phyloP scores from a whole-genome alignment of 2,888 invertebrate genomes.

The Tortrix viridana region DNA sequence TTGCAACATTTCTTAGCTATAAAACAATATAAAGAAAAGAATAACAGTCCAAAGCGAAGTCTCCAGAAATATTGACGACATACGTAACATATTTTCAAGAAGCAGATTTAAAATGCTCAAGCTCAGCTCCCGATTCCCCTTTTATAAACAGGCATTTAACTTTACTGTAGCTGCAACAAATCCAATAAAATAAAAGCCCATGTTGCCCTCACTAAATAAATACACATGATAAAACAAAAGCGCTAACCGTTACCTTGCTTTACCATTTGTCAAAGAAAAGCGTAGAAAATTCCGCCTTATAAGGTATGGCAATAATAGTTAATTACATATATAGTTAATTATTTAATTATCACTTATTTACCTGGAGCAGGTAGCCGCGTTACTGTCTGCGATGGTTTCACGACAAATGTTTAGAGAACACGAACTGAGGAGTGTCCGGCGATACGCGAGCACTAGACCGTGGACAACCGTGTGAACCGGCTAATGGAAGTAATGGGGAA shows the following conservation, averaged over 20 bases:
- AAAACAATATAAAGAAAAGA: too few species aligned
- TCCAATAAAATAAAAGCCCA: neutral
- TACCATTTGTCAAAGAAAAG: neutral
- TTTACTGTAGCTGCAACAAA: neutral
- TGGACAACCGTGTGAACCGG: slow-evolving; percentile 62
- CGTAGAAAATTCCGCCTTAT: neutral
- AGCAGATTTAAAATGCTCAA: too few species aligned
- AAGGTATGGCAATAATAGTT: neutral
- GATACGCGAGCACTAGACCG: slow-evolving; percentile 69
- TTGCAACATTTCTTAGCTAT: too few species aligned
- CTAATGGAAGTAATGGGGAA: slow-evolving; percentile 53
- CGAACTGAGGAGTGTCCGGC: slow-evolving; percentile 71
- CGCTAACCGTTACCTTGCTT: too few species aligned
- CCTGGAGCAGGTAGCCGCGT: slow-evolving; percentile 47
- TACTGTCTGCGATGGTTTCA: slow-evolving; percentile 62
- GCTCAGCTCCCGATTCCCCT: too few species aligned
- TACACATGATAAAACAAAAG: neutral
- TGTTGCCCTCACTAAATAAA: neutral
- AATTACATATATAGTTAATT: neutral
- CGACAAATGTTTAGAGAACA: slow-evolving; percentile 70
- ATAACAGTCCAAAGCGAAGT: too few species aligned
- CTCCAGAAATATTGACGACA: too few species aligned
- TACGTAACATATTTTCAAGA: too few species aligned
- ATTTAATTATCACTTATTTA: slow-evolving; percentile 35
- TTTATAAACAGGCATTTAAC: too few species aligned